Evolutionary conservation across 2,113 vertebrate species (phyloP).

Genomic region (Carassius carassius): DNA sequence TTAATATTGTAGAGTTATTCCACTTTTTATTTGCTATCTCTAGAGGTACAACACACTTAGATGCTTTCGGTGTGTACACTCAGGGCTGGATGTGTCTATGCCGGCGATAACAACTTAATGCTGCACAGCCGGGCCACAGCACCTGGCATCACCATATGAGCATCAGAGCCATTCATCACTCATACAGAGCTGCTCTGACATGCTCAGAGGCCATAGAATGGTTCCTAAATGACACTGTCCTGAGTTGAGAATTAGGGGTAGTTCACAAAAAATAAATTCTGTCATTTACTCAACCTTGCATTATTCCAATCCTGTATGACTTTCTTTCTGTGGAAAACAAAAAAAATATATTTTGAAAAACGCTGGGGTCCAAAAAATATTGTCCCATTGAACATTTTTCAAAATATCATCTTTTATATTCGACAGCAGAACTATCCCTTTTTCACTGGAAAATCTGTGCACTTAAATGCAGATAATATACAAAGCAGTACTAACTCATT

Average conservation of each 20-base stretch:
- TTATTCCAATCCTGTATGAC: not conserved
- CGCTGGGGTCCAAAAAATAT: not conserved
- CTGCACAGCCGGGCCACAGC: constrained; percentile 34
- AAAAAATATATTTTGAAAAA: not conserved
- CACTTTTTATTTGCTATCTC: not conserved
- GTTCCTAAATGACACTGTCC: constrained; percentile 26
- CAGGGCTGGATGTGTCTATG: constrained; percentile 20
- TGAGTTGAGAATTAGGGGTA: not conserved
- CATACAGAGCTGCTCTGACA: not conserved
- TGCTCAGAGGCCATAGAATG: constrained; percentile 27
- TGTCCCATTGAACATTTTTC: not conserved
- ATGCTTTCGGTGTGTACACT: not conserved
- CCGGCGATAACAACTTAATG: constrained; percentile 42
- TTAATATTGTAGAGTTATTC: not conserved
- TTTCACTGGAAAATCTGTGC: not conserved
- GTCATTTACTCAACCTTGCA: no score
- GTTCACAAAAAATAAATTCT: no score
- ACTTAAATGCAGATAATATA: not conserved
- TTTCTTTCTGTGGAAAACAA: not conserved
- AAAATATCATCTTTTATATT: not conserved
- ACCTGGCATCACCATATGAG: constrained; percentile 35
- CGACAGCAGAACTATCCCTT: no score
- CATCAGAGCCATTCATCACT: constrained; percentile 40
- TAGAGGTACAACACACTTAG: not conserved
- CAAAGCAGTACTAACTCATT: not conserved